Conservation (phyloP, 2,888 invertebrate genomes). For the Drosophila aldrichi region DNA sequence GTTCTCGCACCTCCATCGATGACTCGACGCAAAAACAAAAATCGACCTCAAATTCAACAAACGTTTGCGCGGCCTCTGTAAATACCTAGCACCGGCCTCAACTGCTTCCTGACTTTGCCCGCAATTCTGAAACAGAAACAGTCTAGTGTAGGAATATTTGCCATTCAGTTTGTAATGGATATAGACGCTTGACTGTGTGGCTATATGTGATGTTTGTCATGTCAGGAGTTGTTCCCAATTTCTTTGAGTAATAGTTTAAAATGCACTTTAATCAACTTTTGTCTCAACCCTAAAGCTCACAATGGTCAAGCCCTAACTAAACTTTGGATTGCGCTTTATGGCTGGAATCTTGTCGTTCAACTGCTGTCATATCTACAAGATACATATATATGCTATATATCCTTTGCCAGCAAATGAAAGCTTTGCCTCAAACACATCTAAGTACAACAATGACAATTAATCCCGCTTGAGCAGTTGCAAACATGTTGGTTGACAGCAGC, state of each 20-base stretch:
- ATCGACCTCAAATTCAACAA: constrained; percentile 24
- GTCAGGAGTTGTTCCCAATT: too few relatives aligned
- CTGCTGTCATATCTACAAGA: not conserved
- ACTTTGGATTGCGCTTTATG: not conserved
- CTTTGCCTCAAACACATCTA: not conserved
- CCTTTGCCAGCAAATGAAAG: not conserved
- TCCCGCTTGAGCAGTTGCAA: not conserved
- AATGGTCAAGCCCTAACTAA: not conserved
- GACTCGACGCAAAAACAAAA: constrained; percentile 62
- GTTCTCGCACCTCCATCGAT: constrained; percentile 69
- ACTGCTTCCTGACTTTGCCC: constrained; percentile 16
- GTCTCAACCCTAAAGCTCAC: not conserved
- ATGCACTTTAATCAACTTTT: not conserved
- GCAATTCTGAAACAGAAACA: not conserved
- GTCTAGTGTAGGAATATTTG: not conserved
- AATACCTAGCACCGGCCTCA: constrained; percentile 8
- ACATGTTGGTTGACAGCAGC: constrained; percentile 12
- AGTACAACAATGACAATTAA: constrained; percentile 6
- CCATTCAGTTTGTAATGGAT: not conserved
- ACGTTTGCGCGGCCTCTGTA: constrained; percentile 10
- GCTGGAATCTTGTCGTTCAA: not conserved
- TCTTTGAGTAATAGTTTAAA: too few relatives aligned
- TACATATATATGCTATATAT: too few relatives aligned
- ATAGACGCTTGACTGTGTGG: not conserved
- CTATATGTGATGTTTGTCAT: not conserved